Percentiles rank a stretch among this genome's conserved stretches.
Evolutionary conservation across 92 coral and sea anemone species (phyloP).

Genomic region (Parazoanthus atlanticus): DNA sequence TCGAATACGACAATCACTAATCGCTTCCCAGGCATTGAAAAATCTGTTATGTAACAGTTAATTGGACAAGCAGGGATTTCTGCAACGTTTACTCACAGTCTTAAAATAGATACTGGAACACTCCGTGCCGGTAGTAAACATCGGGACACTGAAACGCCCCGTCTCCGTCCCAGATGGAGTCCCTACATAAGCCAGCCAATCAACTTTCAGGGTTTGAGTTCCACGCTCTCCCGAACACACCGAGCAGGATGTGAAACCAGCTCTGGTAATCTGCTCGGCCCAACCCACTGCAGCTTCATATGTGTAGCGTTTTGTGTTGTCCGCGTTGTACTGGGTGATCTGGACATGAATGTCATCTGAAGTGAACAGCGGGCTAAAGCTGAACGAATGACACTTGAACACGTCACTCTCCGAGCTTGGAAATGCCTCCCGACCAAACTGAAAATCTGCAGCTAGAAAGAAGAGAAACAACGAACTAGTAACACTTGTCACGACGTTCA

Average conservation of each 20-base stretch:
- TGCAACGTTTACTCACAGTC: slow-evolving; percentile 29
- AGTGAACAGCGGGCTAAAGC: slow-evolving; percentile 51
- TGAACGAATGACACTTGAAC: slow-evolving; percentile 55
- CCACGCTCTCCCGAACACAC: slow-evolving; percentile 72
- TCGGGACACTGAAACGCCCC: slow-evolving; percentile 56
- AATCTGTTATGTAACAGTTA: too few species aligned
- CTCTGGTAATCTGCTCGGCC: slow-evolving; percentile 66
- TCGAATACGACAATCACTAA: too few species aligned
- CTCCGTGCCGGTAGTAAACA: slow-evolving; percentile 64
- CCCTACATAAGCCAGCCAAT: slow-evolving; percentile 75
- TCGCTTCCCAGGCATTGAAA: too few species aligned
- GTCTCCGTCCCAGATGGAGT: slow-evolving; percentile 61
- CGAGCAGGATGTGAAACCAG: slow-evolving; percentile 72
- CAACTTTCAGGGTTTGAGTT: slow-evolving; percentile 59
- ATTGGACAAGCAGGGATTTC: not conserved
- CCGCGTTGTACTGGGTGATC: slow-evolving; percentile 66
- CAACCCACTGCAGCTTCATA: slow-evolving; percentile 85
- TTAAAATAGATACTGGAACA: slow-evolving; percentile 53
- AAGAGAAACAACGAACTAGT: not conserved
- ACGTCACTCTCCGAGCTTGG: slow-evolving; percentile 49
- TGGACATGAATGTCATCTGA: slow-evolving; percentile 65
- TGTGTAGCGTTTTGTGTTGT: slow-evolving; percentile 52
- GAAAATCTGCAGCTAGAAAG: slow-evolving; percentile 51
- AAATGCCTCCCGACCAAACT: slow-evolving; percentile 65
- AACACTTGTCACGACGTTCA: not conserved